These are phyloP conservation scores for Teleiodes luculella DNA, from an alignment of 2,888 invertebrate species.

Conservation along the genomic window DNA sequence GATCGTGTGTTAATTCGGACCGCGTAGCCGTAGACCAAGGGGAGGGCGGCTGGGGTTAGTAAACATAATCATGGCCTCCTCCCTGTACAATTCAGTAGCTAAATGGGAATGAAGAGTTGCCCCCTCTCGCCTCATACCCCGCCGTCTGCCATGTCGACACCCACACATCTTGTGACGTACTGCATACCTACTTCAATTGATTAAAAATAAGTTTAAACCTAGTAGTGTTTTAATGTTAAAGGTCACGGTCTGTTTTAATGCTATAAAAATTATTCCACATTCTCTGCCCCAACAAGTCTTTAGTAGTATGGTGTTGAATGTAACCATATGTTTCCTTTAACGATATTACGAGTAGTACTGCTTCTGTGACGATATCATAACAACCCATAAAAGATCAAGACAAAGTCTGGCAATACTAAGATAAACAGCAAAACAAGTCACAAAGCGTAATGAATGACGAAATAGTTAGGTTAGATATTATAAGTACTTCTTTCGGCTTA, in stretches of 20 bases:
- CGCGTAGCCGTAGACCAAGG: constrained; percentile 63
- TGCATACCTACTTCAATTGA: constrained; percentile 39
- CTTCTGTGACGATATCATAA: too few relatives aligned
- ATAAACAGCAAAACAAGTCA: too few relatives aligned
- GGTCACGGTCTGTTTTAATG: neutral
- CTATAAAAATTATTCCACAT: too few relatives aligned
- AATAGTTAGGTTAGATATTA: too few relatives aligned
- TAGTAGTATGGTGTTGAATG: too few relatives aligned
- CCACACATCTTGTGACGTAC: constrained; percentile 61
- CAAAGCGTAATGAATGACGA: too few relatives aligned
- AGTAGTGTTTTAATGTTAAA: neutral
- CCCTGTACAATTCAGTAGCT: constrained; percentile 73
- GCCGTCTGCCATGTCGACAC: constrained; percentile 51
- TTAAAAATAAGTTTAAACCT: constrained; percentile 26
- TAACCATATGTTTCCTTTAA: too few relatives aligned
- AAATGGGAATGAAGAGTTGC: constrained; percentile 73
- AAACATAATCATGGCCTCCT: constrained; percentile 74
- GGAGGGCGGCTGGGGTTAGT: constrained; percentile 62
- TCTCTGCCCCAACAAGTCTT: too few relatives aligned
- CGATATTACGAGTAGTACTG: too few relatives aligned
- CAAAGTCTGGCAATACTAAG: too few relatives aligned
- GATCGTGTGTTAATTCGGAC: constrained; percentile 73
- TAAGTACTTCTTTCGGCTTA: too few relatives aligned
- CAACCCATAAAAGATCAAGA: too few relatives aligned
- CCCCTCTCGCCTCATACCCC: constrained; percentile 41